Base-by-base conservation (phyloP, 1,140 invertebrate species). In the Ceratosolen fusciceps region DNA sequence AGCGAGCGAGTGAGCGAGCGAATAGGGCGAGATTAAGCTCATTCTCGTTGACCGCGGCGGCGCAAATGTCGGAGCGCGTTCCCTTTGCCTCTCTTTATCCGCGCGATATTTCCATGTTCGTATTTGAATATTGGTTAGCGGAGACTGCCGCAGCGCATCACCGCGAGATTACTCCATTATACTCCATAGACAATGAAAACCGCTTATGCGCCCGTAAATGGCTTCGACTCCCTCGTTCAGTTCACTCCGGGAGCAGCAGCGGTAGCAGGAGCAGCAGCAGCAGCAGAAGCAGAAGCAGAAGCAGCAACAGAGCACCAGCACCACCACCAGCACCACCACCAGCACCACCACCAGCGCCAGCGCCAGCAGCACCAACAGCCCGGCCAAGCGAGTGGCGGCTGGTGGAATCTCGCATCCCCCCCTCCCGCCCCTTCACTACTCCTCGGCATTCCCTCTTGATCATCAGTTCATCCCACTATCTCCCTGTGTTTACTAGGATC, bases 151-250 rank as follows among this genome's bases (percentile, higher is more conserved):
- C 85, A 84, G 88, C 86, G 85, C 89, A 88, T 89, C 87, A 88
- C 88, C 86, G 84, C 88, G 85, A 90, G 89, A 90, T 90, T 90
- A 90, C 88, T 88, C 88, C 84, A 89, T 89, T 90, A 89, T 89
- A 85, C 84, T 86, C 77, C 84, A 88, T 88, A 88, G 88, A 89
- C 89, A 90, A 90, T 89, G 82, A 85, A 87, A 88, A 90, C 87
- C 87, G 87, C 86, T 90, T 90, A 88, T 87, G 86, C 86, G 86
- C 84, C 85, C 85, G 86, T 89, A 89, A 90, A 90, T 90, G 88
- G 87, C 88, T 87, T 85, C 85, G 84, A 84, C 83, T 82, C 83
- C 82, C 82, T 82, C 81, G 81, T 82, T 80, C 80, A 62, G 12
- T 26, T 34, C 29, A 43, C 60, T 67, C 39, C 39, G 49, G 29